phyloP scores from a whole-genome alignment of 2,888 invertebrate genomes.

The Hypsopygia costalis region DNA sequence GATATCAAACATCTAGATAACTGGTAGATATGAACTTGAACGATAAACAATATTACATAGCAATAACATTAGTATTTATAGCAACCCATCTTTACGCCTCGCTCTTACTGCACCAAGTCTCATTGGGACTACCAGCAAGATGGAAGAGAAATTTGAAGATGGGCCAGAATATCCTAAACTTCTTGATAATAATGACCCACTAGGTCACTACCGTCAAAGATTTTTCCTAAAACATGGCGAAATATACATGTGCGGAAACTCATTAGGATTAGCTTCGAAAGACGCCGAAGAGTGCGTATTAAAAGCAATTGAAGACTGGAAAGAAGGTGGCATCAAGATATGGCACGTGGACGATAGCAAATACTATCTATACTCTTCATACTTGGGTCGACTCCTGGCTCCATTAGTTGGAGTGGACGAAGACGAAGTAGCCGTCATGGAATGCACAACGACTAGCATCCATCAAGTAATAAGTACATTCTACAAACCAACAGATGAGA shows the following conservation, averaged over 20 bases:
- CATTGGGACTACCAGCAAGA: slow-evolving; percentile 9
- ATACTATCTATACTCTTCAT: slow-evolving; percentile 47
- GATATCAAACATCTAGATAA: too few relatives aligned
- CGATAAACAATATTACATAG: background rate
- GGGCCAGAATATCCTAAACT: slow-evolving; percentile 41
- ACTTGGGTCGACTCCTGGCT: slow-evolving; percentile 50
- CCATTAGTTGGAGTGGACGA: slow-evolving; percentile 51
- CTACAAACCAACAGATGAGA: slow-evolving; percentile 50
- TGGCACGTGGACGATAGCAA: slow-evolving; percentile 52
- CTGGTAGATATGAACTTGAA: slow-evolving; percentile 3
- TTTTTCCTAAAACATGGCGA: slow-evolving; percentile 47
- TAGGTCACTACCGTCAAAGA: slow-evolving; percentile 49
- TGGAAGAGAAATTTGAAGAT: slow-evolving; percentile 39
- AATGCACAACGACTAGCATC: slow-evolving; percentile 51
- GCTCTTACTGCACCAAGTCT: background rate
- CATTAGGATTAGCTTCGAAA: slow-evolving; percentile 56
- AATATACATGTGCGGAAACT: slow-evolving; percentile 65
- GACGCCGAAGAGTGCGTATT: slow-evolving; percentile 48
- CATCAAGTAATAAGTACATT: slow-evolving; percentile 62
- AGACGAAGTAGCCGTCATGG: slow-evolving; percentile 48
- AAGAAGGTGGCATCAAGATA: slow-evolving; percentile 51
- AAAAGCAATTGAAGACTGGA: slow-evolving; percentile 48
- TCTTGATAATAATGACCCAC: slow-evolving; percentile 53
- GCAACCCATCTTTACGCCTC: background rate
- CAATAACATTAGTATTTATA: background rate